Conservation (phyloP, 2,113 vertebrate species). For the Sinocyclocheilus anophthalmus region DNA sequence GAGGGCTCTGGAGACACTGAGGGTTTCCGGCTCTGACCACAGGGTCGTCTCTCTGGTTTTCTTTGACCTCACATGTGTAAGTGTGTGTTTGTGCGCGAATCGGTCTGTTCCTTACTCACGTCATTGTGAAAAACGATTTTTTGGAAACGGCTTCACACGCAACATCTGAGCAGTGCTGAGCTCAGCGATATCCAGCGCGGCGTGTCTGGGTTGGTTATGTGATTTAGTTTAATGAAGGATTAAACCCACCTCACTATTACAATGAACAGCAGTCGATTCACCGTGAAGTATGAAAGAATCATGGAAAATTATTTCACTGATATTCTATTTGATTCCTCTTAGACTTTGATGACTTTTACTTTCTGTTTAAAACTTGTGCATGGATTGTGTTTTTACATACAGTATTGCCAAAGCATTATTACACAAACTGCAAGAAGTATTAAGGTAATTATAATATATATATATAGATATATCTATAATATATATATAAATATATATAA, state of each 20-base stretch:
- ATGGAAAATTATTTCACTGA: not conserved
- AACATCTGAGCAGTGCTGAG: constrained; percentile 13
- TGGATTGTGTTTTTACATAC: too few species aligned
- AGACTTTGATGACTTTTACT: not conserved
- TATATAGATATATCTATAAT: too few species aligned
- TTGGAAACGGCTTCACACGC: not conserved
- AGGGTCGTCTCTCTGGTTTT: constrained; percentile 52
- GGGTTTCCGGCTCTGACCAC: constrained; percentile 36
- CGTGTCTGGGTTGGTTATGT: not conserved
- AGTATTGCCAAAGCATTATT: too few species aligned
- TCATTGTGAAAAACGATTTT: not conserved
- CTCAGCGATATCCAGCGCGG: constrained; percentile 32
- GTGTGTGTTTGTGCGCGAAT: constrained; percentile 42
- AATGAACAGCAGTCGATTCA: not conserved
- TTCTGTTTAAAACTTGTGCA: too few species aligned
- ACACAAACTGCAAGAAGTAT: too few species aligned
- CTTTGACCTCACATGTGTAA: constrained; percentile 51
- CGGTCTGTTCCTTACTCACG: too few species aligned
- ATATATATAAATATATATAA: not conserved
- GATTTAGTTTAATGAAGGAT: not conserved
- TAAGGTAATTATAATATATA: too few species aligned
- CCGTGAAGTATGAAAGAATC: not conserved
- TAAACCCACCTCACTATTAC: not conserved
- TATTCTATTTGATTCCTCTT: not conserved
- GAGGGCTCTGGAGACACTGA: not conserved